phyloP scores from a whole-genome alignment of 2,888 invertebrate genomes.

The Steinernema hermaphroditum region DNA sequence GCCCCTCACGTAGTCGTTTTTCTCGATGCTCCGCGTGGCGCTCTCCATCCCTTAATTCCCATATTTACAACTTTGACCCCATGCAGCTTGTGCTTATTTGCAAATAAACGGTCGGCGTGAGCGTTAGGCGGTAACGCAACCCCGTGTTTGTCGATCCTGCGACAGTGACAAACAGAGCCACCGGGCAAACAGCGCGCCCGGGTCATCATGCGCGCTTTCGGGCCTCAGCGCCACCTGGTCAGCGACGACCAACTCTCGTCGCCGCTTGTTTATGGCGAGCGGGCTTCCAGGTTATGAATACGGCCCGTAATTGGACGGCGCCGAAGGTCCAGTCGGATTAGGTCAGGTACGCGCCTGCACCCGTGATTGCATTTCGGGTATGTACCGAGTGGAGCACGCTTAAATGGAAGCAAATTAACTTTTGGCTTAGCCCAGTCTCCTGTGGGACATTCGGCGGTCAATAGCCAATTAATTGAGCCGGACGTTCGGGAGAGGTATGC shows the following conservation, averaged over 20 bases:
- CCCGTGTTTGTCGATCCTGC: background rate
- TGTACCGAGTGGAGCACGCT: background rate
- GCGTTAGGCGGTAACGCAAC: slow-evolving; percentile 18
- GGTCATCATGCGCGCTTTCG: slow-evolving; percentile 24
- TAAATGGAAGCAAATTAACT: slow-evolving; percentile 10
- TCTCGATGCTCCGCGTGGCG: too few relatives aligned
- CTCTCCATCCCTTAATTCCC: background rate
- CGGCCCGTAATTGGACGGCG: slow-evolving; percentile 11
- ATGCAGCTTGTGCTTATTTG: background rate
- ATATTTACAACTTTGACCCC: slow-evolving; percentile 18
- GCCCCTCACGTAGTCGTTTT: too few relatives aligned
- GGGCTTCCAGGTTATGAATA: background rate
- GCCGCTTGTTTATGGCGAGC: slow-evolving; percentile 1
- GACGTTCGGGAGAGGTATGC: too few relatives aligned
- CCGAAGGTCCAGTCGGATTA: background rate
- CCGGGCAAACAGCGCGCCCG: background rate
- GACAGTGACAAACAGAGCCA: slow-evolving; percentile 19
- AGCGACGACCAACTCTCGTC: background rate
- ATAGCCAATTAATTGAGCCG: slow-evolving; percentile 4
- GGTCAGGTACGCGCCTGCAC: background rate
- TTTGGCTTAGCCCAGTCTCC: background rate
- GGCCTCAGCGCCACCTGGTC: slow-evolving; percentile 7
- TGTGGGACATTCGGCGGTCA: background rate
- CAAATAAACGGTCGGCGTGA: background rate
- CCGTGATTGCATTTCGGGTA: background rate